Conservation (phyloP, 2,888 invertebrate genomes). For the Napeogenes sylphis region DNA sequence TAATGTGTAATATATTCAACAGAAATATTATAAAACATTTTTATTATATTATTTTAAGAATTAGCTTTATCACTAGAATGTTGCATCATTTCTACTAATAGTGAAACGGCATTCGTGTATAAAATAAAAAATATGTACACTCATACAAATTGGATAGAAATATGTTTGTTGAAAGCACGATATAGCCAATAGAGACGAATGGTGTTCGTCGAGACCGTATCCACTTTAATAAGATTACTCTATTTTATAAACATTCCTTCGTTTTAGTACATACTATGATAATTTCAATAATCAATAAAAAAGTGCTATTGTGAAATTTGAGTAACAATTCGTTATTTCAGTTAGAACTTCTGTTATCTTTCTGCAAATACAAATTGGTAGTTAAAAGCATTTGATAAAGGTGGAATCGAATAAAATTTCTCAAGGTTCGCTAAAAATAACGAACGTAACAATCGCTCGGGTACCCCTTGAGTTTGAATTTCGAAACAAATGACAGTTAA, state of each 20-base stretch:
- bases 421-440: slow-evolving; percentile 16
- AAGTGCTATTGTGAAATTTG: not conserved
- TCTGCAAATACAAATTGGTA: not conserved
- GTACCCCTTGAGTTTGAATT: slow-evolving; percentile 20
- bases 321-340: too few species aligned
- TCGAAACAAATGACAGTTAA: slow-evolving; percentile 26
- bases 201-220: not conserved
- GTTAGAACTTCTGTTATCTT: not conserved
- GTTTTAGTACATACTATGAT: not conserved
- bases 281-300: not conserved
- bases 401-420: slow-evolving; percentile 19
- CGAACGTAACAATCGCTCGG: slow-evolving; percentile 24
- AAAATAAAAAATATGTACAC: not conserved
- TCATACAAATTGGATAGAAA: slow-evolving; percentile 4
- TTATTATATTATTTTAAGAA: too few species aligned
- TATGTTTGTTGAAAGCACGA: not conserved
- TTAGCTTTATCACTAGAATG: too few species aligned
- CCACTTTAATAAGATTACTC: not conserved
- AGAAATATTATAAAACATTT: too few species aligned
- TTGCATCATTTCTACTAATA: too few species aligned
- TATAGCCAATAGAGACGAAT: slow-evolving; percentile 4
- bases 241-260: not conserved
- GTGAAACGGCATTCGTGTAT: too few species aligned
- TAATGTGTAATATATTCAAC: too few species aligned
- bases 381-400: slow-evolving; percentile 5